Evolutionary conservation across 1,140 invertebrate genomes (phyloP), one percentile per base, ranked within the genome.

Genomic region (Drosophila littoralis): DNA sequence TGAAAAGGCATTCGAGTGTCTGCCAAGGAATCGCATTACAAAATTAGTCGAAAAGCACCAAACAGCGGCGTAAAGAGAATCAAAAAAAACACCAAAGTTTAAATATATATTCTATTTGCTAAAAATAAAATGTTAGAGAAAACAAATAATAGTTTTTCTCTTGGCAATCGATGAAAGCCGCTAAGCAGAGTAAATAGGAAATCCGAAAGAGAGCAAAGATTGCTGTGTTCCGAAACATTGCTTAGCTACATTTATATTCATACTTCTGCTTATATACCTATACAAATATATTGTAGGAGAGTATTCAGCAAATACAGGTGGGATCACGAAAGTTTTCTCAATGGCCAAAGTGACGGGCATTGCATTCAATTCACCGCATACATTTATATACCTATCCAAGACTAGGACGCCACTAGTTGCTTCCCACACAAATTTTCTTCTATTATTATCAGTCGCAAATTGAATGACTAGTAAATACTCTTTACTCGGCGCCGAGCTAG

Each of bases 1-100:
- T 70, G 43, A 40, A 50, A 65, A 50, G 28, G 17, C 42, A 48
- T 55, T 67, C 13, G 10, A 54, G 17, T 32, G 38, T 40, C 35
- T 58, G 72, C 33, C 73, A 65, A 75, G 38, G 51, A 70, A 65
- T 75, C 59, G 38, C 54, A 71, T 51, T 68, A 71, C 54, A 57
- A 72, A 57, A 28, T 43, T 33, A 28, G 22, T 33, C 35, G 9
- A 52, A 45, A 4, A 22, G 28, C 22, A 8, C 13, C 32, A 52
- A 65, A 50, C 13, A 38, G 43, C 54, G 48, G 36, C n/a, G 36
- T 50, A 61, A 61, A 50, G 43, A 55, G 48, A 65, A 64, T 58
- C 58, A 54, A 75, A 75, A 13, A 71, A 75, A 75, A 71, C 54
- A 64, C 63, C 48, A 40, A 58, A 51, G 43, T 71, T 71, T 58